Conservation (phyloP, 2,113 vertebrate species). For the Phalacrocorax carbo region DNA sequence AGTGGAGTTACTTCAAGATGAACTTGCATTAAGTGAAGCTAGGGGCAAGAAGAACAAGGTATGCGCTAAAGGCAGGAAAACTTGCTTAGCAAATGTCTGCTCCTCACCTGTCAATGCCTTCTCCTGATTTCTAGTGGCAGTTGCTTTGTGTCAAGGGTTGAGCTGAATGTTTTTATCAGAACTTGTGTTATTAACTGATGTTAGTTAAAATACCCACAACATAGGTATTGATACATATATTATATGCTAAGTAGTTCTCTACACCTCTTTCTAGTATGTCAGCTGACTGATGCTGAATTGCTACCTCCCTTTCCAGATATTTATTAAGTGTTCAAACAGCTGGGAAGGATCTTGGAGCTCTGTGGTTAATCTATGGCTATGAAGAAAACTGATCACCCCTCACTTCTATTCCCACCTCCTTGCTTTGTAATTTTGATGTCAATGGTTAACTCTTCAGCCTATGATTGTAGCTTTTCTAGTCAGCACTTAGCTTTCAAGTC, state of each 20-base stretch:
- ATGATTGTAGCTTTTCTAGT: neutral
- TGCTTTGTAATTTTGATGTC: neutral
- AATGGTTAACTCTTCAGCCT: neutral
- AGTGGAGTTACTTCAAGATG: slow-evolving; percentile 95
- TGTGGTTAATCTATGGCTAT: neutral
- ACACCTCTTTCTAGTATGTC: neutral
- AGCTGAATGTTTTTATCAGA: neutral
- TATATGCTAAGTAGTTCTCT: neutral
- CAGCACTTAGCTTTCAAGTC: too few species aligned
- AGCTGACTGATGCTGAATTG: neutral
- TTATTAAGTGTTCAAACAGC: neutral
- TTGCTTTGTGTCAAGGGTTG: neutral
- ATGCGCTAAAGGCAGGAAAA: neutral
- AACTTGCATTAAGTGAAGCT: slow-evolving; percentile 84
- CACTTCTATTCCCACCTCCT: neutral
- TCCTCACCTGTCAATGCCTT: neutral
- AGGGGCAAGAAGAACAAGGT: slow-evolving; percentile 93
- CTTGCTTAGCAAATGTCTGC: neutral
- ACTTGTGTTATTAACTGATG: neutral
- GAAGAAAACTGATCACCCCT: neutral
- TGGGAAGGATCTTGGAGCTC: neutral
- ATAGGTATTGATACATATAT: neutral
- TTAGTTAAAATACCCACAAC: neutral
- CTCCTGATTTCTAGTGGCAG: neutral
- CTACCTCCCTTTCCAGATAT: neutral